Base-by-base conservation (phyloP, 2,888 invertebrate genomes). In the Lagria hirta region DNA sequence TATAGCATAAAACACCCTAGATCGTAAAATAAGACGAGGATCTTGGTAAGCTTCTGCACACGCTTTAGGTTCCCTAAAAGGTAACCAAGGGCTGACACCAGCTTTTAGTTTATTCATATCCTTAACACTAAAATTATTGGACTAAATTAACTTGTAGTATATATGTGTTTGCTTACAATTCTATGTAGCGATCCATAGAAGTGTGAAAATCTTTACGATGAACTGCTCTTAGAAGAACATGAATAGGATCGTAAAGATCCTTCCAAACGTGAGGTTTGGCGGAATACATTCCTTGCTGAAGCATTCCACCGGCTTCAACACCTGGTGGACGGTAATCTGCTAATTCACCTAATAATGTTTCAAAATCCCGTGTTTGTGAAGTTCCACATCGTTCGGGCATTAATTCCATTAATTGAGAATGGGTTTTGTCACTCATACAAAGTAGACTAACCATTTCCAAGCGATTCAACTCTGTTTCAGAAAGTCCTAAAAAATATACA, bases 301-400 rank as follows among this genome's bases (percentile, higher is more conserved):
- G 78, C 43, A 81, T 82, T 6, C 38, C 34, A 17, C 85, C 85
- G 0, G 82, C 78, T 63, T 95, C 96, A 48, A 95, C 77, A 70
- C 89, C 30, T 1, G 95, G 96, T 1, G 92, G 88, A 51, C 88
- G 84, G 44, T 72, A 71, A 55, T 71, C 70, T 1, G 72, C 72
- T 10, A 69, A 72, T 75, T 91, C 86, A 43, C 86, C 84, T 35
- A 94, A 77, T 50, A 90, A 84, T 34, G 84, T 81, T 68, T 93
- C 93, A 65, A 94, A 93, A 73, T 92, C 91, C 62, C 87, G 81
- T 28, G 88, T 88, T 68, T 89, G 89, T 11, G 88, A 86, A 60
- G 88, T 90, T n/a, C 94, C 94, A 52, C 93, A 94, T 12, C 93
- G 79, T 73, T 97, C 97, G 0, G 97, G 97, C 89, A 98, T 92